Percentiles rank a stretch among this genome's conserved stretches.
These are phyloP conservation scores for Brachyalestes nurse DNA, from an alignment of 2,797 vertebrate genomes.

Conservation along the genomic window DNA sequence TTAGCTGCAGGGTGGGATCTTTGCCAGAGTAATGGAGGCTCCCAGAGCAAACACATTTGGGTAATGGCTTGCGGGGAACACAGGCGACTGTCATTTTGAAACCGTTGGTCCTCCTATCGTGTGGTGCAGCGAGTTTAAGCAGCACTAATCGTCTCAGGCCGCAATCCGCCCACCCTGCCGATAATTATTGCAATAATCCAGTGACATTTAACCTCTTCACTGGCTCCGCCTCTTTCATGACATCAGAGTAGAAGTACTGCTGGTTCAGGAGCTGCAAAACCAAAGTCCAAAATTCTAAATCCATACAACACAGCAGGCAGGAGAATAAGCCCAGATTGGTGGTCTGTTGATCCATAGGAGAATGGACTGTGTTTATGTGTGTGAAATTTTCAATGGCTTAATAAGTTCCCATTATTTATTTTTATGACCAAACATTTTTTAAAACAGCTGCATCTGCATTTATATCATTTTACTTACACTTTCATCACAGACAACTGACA, in stretches of 20 bases:
- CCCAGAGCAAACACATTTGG: slow-evolving; percentile 84
- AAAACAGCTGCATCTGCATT: too few relatives aligned
- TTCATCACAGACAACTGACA: too few relatives aligned
- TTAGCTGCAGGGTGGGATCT: slow-evolving; percentile 80
- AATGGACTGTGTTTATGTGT: too few relatives aligned
- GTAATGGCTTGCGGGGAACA: slow-evolving; percentile 73
- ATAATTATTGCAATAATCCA: slow-evolving; percentile 61
- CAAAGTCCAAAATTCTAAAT: not conserved
- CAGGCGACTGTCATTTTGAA: slow-evolving; percentile 52
- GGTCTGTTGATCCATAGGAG: not conserved
- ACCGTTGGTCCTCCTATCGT: slow-evolving; percentile 54
- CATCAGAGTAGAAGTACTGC: not conserved
- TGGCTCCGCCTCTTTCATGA: not conserved
- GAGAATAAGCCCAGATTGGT: not conserved
- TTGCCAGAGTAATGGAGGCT: slow-evolving; percentile 79
- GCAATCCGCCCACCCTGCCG: slow-evolving; percentile 46
- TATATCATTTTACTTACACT: too few relatives aligned
- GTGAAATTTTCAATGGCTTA: too few relatives aligned
- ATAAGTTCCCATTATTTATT: too few relatives aligned
- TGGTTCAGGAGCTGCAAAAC: not conserved
- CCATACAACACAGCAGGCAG: not conserved
- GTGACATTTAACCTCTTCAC: slow-evolving; percentile 60
- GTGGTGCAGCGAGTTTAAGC: slow-evolving; percentile 64
- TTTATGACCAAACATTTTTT: too few relatives aligned
- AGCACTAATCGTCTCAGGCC: slow-evolving; percentile 65